These are phyloP conservation scores for Neoniphon sammara DNA, from an alignment of 2,797 vertebrate genomes.

Conservation along the genomic window DNA sequence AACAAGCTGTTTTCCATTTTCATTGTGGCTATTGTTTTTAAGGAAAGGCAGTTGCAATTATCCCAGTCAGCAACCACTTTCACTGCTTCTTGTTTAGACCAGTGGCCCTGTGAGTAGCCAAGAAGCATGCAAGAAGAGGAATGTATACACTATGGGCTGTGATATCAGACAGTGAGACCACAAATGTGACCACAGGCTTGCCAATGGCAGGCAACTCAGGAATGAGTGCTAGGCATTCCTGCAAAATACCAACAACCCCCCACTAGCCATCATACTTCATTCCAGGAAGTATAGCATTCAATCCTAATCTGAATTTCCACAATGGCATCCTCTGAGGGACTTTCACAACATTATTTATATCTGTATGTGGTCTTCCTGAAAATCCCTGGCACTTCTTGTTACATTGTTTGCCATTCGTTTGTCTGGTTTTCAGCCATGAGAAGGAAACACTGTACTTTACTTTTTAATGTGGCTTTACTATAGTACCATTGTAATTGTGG, in stretches of 20 bases:
- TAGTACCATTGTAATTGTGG: too few relatives aligned
- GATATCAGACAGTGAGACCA: neutral
- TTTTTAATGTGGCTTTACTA: neutral
- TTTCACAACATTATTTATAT: neutral
- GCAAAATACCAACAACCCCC: neutral
- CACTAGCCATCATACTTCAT: neutral
- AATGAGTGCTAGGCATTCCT: neutral
- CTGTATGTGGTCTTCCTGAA: neutral
- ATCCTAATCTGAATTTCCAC: slow-evolving; percentile 11
- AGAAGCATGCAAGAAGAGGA: neutral
- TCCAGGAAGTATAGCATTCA: neutral
- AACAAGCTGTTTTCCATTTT: neutral
- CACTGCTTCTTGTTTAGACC: neutral
- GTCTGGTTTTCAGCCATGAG: neutral
- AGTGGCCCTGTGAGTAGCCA: neutral
- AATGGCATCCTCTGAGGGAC: neutral
- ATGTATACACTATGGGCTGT: neutral
- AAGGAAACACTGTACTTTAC: neutral
- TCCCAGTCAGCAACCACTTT: neutral
- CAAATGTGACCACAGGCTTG: neutral
- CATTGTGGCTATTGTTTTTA: neutral
- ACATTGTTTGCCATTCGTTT: neutral
- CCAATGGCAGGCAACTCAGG: neutral
- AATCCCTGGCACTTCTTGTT: neutral
- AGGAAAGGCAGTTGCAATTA: neutral